Conservation (phyloP, 2,797 vertebrate species). For the Xerus rutilus region DNA sequence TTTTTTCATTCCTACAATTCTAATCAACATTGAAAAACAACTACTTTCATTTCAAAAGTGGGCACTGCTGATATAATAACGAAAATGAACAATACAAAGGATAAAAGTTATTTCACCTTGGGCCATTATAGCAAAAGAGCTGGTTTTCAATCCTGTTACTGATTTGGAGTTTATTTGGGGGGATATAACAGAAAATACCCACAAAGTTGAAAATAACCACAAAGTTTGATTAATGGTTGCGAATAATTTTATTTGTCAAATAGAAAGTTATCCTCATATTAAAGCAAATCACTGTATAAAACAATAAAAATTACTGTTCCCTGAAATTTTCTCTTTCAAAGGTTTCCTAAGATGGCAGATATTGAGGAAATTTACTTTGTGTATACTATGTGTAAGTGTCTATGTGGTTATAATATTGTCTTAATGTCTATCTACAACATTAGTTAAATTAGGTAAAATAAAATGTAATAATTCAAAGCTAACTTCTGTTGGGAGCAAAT, state of each 20-base stretch:
- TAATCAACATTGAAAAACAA: slow-evolving; percentile 28
- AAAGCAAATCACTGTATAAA: background rate
- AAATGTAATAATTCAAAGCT: slow-evolving; percentile 41
- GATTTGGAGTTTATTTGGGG: background rate
- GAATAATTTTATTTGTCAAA: slow-evolving; percentile 49
- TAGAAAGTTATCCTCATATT: slow-evolving; percentile 24
- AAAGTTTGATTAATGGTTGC: slow-evolving; percentile 7
- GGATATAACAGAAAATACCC: background rate
- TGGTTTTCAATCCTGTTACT: slow-evolving; percentile 35
- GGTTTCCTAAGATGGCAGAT: slow-evolving; percentile 14
- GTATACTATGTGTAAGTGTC: background rate
- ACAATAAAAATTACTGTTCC: slow-evolving; percentile 2
- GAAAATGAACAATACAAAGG: background rate
- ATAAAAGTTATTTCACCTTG: slow-evolving; percentile 32
- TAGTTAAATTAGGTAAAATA: background rate
- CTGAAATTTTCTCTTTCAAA: slow-evolving; percentile 21
- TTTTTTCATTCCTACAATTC: slow-evolving; percentile 4
- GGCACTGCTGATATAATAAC: slow-evolving; percentile 13
- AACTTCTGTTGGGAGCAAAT: slow-evolving; percentile 23
- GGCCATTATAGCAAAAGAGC: slow-evolving; percentile 19
- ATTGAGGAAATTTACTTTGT: slow-evolving; percentile 54
- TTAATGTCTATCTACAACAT: background rate
- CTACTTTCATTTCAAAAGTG: slow-evolving; percentile 9
- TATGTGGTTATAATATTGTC: slow-evolving; percentile 23
- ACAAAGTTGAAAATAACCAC: slow-evolving; percentile 48